phyloP scores from a whole-genome alignment of 1,140 invertebrate species.

The Harpegnathos saltator region DNA sequence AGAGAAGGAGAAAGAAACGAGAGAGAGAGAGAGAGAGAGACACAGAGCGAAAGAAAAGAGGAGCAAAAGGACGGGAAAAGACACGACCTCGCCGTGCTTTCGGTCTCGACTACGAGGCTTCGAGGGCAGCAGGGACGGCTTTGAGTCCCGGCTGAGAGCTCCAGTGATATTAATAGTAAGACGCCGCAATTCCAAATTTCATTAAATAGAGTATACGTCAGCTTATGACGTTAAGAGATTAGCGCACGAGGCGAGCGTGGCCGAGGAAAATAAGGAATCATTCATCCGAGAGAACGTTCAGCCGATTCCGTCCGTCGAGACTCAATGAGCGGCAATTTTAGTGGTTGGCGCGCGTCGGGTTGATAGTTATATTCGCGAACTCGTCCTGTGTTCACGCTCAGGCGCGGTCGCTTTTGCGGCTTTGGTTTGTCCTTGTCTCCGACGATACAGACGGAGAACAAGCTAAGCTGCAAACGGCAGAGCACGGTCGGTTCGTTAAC shows the following conservation, averaged over 20 bases:
- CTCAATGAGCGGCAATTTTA: background rate
- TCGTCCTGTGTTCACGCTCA: no score
- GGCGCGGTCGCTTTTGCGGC: background rate
- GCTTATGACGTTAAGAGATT: background rate
- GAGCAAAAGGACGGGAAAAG: background rate
- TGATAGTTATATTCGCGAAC: no score
- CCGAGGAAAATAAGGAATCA: background rate
- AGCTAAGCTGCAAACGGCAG: background rate
- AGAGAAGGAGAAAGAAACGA: background rate
- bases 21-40: background rate
- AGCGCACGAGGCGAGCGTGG: no score
- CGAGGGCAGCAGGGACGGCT: slow-evolving; percentile 2
- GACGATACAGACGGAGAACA: background rate
- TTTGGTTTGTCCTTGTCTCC: slow-evolving; percentile 5
- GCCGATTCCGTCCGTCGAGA: background rate
- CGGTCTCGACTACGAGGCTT: background rate
- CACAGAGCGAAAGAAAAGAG: no score
- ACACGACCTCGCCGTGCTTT: background rate
- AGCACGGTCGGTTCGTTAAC: slow-evolving; percentile 27
- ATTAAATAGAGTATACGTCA: slow-evolving; percentile 21
- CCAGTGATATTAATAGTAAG: background rate
- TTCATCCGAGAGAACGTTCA: background rate
- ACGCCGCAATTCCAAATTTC: background rate
- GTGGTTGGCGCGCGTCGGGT: background rate
- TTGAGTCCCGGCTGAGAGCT: background rate